Evolutionary conservation across 2,797 vertebrate genomes (phyloP).

Genomic region (Heteromormyrus szaboi): DNA sequence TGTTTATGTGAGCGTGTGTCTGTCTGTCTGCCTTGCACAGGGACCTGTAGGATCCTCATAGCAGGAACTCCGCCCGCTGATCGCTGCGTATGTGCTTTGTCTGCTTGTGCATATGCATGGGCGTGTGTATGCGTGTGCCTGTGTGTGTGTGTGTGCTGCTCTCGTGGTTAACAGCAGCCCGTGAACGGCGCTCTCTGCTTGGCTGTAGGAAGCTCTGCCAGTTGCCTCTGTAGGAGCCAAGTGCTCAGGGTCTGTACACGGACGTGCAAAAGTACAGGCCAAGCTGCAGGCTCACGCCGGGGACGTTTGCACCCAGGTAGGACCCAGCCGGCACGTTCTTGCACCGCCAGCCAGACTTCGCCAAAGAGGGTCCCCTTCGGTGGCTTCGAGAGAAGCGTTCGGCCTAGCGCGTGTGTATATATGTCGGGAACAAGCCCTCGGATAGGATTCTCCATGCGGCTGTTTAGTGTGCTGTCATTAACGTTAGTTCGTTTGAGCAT

Average conservation of each 20-base stretch:
- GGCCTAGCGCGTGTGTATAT: background rate
- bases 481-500: background rate
- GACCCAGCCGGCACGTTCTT: background rate
- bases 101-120: conserved; percentile 4
- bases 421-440: background rate
- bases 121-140: background rate
- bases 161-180: background rate
- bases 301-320: background rate
- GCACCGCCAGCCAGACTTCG: too few species aligned
- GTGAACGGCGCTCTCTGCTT: background rate
- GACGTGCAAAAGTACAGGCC: background rate
- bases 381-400: background rate
- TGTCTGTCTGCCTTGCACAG: background rate
- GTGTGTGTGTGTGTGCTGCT: conserved; percentile 6
- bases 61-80: background rate
- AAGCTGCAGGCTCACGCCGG: background rate
- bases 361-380: background rate
- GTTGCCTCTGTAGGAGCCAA: conserved; percentile 2
- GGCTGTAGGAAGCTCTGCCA: background rate
- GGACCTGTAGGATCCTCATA: background rate
- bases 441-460: background rate
- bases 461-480: background rate
- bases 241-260: background rate
- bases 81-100: background rate
- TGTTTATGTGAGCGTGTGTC: background rate